Evolutionary conservation across 2,797 vertebrate genomes (phyloP).

Genomic region (Amblyraja radiata): DNA sequence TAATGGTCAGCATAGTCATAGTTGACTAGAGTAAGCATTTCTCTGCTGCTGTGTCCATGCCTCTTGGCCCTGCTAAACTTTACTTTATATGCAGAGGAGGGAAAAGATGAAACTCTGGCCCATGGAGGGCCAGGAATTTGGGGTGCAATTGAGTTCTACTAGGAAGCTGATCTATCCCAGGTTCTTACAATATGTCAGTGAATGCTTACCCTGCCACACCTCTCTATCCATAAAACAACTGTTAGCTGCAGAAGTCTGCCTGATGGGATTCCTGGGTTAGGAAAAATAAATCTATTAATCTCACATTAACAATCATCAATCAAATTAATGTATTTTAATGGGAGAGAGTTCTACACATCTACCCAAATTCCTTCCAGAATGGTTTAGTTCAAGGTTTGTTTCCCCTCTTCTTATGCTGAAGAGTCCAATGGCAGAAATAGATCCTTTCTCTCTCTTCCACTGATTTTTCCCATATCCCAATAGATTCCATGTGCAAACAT

Average conservation of each 20-base stretch:
- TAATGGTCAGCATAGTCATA: too few species aligned
- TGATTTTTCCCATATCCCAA: too few species aligned
- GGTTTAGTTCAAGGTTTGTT: too few species aligned
- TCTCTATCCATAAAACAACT: background rate
- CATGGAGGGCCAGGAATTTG: background rate
- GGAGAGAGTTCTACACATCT: background rate
- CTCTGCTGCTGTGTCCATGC: background rate
- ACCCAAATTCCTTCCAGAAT: background rate
- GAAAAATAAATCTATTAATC: background rate
- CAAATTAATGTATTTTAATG: background rate
- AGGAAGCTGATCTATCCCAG: background rate
- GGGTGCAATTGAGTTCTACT: background rate
- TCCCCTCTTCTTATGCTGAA: too few species aligned
- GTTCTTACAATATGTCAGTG: background rate
- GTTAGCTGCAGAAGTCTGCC: background rate
- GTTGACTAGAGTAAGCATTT: too few species aligned
- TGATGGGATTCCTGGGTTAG: background rate
- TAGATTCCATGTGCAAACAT: too few species aligned
- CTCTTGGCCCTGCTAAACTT: background rate
- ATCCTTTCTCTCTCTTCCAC: too few species aligned
- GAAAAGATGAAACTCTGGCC: background rate
- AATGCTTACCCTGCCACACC: background rate
- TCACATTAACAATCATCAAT: background rate
- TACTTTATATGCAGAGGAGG: background rate
- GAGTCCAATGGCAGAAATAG: too few species aligned